A percentile compares a stretch with the other conserved stretches of the same genome.
Evolutionary conservation across 2,113 vertebrate species (phyloP).

Genomic region (Rattus rattus): DNA sequence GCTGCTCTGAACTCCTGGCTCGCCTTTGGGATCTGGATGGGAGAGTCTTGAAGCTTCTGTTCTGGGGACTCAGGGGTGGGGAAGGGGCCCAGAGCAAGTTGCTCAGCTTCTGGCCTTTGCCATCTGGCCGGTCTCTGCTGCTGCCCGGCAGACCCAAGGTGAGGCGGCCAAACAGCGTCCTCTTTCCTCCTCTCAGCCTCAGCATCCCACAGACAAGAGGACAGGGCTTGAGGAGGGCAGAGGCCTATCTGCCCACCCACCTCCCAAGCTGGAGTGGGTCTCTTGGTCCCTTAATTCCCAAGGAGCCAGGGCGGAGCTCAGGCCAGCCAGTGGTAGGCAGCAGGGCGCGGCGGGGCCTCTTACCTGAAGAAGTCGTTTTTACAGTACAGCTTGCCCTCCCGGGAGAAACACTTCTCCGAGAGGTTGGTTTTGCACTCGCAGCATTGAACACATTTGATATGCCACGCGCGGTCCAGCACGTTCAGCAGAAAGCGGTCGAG

Average conservation of each 20-base stretch:
- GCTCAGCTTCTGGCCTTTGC: not conserved
- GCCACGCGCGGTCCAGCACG: constrained; percentile 98
- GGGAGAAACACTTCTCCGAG: constrained; percentile 97
- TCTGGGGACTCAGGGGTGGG: not conserved
- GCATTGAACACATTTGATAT: constrained; percentile 98
- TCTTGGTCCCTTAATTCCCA: not conserved
- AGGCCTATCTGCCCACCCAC: not conserved
- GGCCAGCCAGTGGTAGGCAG: not conserved
- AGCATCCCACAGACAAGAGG: not conserved
- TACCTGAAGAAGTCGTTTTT: constrained; percentile 99
- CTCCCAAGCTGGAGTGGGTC: not conserved
- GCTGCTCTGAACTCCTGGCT: constrained; percentile 1
- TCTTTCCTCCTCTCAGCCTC: not conserved
- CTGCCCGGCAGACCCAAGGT: not conserved
- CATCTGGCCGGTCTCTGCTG: not conserved
- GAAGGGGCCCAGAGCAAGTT: constrained; percentile 50
- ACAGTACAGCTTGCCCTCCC: constrained; percentile 98
- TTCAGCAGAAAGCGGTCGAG: constrained; percentile 96
- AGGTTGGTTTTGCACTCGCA: constrained; percentile 97
- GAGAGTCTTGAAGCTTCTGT: not conserved
- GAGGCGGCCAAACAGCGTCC: not conserved
- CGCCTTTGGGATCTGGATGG: not conserved
- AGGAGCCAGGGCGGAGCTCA: not conserved
- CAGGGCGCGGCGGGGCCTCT: constrained; percentile 73
- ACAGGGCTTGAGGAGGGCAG: not conserved